Percentiles rank a stretch among this genome's conserved stretches.
Evolutionary conservation across 1,140 invertebrate species (phyloP).

Genomic region (Caenorhabditis brenneri): DNA sequence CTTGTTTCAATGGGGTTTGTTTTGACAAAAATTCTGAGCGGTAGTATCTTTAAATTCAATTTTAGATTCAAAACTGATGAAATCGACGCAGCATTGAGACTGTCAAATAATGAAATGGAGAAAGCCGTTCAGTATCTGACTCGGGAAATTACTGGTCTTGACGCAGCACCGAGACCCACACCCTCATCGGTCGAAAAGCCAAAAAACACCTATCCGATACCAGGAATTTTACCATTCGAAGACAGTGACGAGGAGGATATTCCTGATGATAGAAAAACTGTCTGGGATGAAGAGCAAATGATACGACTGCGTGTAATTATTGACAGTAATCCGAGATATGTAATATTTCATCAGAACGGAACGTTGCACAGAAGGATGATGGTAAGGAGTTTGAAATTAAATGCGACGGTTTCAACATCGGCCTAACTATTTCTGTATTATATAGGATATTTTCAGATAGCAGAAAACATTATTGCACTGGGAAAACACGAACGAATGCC

Average conservation of each 20-base stretch:
- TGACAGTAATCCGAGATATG: background rate
- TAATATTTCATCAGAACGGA: conserved; percentile 18
- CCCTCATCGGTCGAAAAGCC: background rate
- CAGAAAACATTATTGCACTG: background rate
- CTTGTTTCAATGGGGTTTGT: background rate
- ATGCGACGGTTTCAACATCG: too few relatives aligned
- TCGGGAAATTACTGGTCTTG: background rate
- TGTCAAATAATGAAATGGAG: conserved; percentile 13
- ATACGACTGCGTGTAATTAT: background rate
- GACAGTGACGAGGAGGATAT: conserved; percentile 24
- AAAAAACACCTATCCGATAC: background rate
- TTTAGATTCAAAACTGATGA: background rate
- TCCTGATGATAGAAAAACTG: background rate
- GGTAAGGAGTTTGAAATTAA: background rate
- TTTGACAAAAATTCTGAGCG: too few relatives aligned
- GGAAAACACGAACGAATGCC: conserved; percentile 1
- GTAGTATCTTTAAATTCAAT: background rate
- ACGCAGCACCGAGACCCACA: background rate
- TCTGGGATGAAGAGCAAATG: background rate
- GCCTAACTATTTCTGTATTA: background rate
- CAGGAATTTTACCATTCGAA: background rate
- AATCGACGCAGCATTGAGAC: conserved; percentile 17
- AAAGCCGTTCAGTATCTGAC: conserved; percentile 27
- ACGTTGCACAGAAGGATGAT: background rate
- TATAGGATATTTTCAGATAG: background rate